Evolutionary conservation across 2,888 invertebrate species (phyloP).

Genomic region (Oxyscelio sp.): DNA sequence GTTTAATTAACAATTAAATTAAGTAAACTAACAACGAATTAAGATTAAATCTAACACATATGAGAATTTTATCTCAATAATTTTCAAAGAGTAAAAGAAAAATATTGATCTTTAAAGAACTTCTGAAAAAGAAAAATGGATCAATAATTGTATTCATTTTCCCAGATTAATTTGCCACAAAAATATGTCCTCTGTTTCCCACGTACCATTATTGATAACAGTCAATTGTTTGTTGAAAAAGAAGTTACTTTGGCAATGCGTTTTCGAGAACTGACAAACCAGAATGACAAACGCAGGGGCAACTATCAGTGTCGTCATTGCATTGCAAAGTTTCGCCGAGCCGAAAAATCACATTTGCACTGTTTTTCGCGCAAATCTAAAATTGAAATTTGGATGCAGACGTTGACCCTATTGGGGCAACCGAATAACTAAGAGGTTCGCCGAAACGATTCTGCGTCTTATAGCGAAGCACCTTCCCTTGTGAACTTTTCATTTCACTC

Average conservation of each 20-base stretch:
- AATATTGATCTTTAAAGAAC: no score
- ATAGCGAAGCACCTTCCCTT: conserved; percentile 79
- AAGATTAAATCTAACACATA: no score
- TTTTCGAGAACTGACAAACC: conserved; percentile 41
- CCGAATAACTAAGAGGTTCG: conserved; percentile 82
- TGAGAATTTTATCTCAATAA: no score
- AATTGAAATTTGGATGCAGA: conserved; percentile 67
- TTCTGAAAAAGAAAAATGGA: no score
- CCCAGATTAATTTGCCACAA: no score
- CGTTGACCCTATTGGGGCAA: conserved; percentile 78
- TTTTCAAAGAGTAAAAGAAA: no score
- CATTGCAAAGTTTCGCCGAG: conserved; percentile 46
- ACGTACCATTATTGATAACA: conserved; percentile 88
- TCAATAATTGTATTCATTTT: no score
- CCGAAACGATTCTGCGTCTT: conserved; percentile 85
- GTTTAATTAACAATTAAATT: no score
- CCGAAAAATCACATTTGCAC: conserved; percentile 38
- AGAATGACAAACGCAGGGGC: conserved; percentile 40
- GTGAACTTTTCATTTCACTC: conserved; percentile 76
- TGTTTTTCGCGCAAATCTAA: not conserved
- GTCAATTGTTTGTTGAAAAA: conserved; percentile 88
- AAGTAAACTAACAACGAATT: no score
- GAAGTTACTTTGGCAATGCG: conserved; percentile 76
- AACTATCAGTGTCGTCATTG: conserved; percentile 64
- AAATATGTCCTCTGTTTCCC: not conserved